A percentile compares a stretch with the other conserved stretches of the same genome.
These are phyloP conservation scores for Arremon aurantiirostris DNA, from an alignment of 2,797 vertebrate genomes.

Conservation along the genomic window DNA sequence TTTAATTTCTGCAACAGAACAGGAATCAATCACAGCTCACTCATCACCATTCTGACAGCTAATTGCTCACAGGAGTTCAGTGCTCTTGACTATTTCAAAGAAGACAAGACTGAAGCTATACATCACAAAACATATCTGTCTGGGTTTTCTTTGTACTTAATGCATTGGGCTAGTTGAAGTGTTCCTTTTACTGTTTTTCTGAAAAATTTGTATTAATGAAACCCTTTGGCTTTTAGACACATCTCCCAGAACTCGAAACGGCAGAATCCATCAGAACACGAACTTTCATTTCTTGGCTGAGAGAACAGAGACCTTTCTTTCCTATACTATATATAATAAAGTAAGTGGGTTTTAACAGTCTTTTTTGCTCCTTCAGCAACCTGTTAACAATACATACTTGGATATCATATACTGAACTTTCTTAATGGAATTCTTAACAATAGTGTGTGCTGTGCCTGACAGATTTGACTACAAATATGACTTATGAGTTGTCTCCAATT, in stretches of 20 bases:
- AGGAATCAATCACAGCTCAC: background rate
- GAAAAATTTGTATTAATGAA: background rate
- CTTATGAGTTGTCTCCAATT: background rate
- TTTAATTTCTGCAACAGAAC: background rate
- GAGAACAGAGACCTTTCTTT: conserved; percentile 92
- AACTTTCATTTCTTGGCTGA: conserved; percentile 90
- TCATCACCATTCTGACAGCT: background rate
- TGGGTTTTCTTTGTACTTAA: background rate
- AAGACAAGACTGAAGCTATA: background rate
- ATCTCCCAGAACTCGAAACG: conserved; percentile 92
- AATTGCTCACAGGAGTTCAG: background rate
- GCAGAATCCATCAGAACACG: conserved; percentile 86
- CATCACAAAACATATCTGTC: background rate
- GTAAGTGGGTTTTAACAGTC: conserved; percentile 68
- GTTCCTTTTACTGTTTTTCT: background rate
- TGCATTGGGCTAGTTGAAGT: background rate
- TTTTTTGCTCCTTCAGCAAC: background rate
- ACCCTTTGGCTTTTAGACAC: conserved; percentile 74
- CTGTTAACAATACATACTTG: background rate
- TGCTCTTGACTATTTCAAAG: background rate
- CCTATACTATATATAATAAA: conserved; percentile 89
- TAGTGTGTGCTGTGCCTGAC: background rate
- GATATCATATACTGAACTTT: background rate
- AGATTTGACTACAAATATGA: background rate
- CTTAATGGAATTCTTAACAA: background rate